A percentile compares a stretch with the other conserved stretches of the same genome.
Evolutionary conservation across 2,888 invertebrate species (phyloP).

Genomic region (Mythimna lalbum): DNA sequence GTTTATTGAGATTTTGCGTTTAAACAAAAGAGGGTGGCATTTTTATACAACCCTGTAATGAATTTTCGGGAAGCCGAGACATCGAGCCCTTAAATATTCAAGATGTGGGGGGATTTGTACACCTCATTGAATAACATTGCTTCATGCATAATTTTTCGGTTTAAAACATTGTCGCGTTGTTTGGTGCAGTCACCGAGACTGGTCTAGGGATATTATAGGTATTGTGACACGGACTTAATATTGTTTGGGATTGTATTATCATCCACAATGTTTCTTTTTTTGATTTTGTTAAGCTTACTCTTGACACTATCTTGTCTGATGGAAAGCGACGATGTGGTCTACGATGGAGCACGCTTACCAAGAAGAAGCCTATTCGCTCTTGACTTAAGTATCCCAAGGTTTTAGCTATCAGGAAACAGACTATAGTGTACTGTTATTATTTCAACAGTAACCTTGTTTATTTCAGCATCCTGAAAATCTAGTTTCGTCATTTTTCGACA

Average conservation of each 20-base stretch:
- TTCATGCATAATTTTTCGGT: constrained; percentile 88
- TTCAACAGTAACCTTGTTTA: no score
- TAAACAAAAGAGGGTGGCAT: constrained; percentile 86
- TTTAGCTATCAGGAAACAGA: no score
- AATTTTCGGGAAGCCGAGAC: constrained; percentile 83
- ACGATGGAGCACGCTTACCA: no score
- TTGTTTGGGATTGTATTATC: no score
- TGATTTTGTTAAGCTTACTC: neutral
- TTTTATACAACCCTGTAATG: constrained; percentile 85
- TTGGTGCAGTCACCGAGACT: constrained; percentile 20
- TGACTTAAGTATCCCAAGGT: no score
- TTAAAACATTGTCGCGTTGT: constrained; percentile 72
- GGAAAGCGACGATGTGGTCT: neutral
- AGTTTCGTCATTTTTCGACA: no score
- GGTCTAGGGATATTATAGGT: no score
- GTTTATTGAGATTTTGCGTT: constrained; percentile 89
- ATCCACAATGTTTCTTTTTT: no score
- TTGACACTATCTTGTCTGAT: neutral
- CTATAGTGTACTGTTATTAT: no score
- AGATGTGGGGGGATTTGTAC: constrained; percentile 80
- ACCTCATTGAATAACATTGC: constrained; percentile 89
- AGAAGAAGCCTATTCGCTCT: no score
- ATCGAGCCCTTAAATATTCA: constrained; percentile 85
- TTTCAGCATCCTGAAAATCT: no score
- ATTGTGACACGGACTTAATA: no score